Percentiles rank a stretch among this genome's conserved stretches.
Conservation (phyloP, 2,113 vertebrate species). For the Tachuris rubrigastra region DNA sequence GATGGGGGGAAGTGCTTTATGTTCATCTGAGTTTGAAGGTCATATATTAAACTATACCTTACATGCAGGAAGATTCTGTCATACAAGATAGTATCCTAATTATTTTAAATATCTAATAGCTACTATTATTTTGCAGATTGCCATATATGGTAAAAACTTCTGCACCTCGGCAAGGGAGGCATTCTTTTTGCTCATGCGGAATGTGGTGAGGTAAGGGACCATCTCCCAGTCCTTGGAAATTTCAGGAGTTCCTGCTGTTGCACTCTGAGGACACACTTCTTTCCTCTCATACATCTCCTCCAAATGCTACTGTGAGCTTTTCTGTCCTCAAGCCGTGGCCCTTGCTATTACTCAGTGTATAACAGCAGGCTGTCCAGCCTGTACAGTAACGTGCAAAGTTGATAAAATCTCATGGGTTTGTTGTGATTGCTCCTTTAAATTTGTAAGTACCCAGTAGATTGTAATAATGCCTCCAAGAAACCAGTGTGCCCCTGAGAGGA, state of each 20-base stretch:
- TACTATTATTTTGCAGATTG: slow-evolving; percentile 80
- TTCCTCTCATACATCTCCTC: not conserved
- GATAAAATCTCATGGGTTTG: not conserved
- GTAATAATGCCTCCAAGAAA: not conserved
- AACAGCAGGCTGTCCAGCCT: not conserved
- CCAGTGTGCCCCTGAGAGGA: not conserved
- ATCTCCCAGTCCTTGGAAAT: not conserved
- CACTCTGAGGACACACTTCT: not conserved
- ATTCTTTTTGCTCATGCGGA: slow-evolving; percentile 93
- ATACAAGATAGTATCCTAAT: not conserved
- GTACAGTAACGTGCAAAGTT: not conserved
- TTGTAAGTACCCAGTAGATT: not conserved
- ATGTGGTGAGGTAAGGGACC: slow-evolving; percentile 86
- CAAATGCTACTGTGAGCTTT: not conserved
- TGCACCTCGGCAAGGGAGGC: slow-evolving; percentile 91
- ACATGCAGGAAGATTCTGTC: not conserved
- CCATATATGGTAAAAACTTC: slow-evolving; percentile 95
- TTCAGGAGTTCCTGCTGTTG: not conserved
- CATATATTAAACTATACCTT: not conserved
- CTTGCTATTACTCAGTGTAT: not conserved
- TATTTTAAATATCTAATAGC: not conserved
- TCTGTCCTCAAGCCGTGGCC: not conserved
- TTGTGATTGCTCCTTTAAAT: not conserved
- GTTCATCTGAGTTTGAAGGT: not conserved
- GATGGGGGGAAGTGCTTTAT: not conserved